A percentile compares a stretch with the other conserved stretches of the same genome.
phyloP scores from a whole-genome alignment of 2,113 vertebrate species.

The Saguinus imperator region DNA sequence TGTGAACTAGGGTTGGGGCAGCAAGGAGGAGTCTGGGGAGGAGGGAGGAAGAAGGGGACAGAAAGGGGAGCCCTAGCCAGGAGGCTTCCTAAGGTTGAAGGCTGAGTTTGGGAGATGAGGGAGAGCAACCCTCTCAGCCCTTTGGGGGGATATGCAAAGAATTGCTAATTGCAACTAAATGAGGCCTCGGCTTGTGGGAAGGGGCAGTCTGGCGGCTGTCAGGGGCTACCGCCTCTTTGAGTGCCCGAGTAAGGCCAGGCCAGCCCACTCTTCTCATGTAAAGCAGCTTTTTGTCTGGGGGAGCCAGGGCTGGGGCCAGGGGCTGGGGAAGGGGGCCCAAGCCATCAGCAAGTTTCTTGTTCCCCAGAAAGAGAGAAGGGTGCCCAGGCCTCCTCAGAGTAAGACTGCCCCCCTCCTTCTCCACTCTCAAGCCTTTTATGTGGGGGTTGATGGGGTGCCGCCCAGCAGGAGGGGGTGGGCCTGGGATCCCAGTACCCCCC shows the following conservation, averaged over 20 bases:
- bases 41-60: not conserved
- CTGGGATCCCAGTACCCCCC: constrained; percentile 60
- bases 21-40: no score
- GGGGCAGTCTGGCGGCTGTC: constrained; percentile 58
- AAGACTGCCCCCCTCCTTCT: constrained; percentile 31
- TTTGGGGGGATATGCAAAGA: constrained; percentile 50
- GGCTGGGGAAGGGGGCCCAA: constrained; percentile 67
- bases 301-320: constrained; percentile 67
- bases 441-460: constrained; percentile 68
- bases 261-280: constrained; percentile 70
- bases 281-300: constrained; percentile 78
- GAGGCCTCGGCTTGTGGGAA: constrained; percentile 66
- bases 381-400: constrained; percentile 12
- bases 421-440: constrained; percentile 25
- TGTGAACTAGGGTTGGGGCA: not conserved
- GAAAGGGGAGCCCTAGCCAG: not conserved
- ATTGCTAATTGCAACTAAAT: constrained; percentile 47
- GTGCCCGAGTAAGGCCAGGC: constrained; percentile 36
- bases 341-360: constrained; percentile 68
- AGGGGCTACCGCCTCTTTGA: constrained; percentile 68
- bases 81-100: not conserved
- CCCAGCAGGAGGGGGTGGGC: constrained; percentile 59
- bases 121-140: not conserved
- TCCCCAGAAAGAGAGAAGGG: constrained; percentile 63
- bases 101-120: constrained; percentile 34